Base-by-base conservation (phyloP, 2,888 invertebrate species). In the Standfussiana lucernea region DNA sequence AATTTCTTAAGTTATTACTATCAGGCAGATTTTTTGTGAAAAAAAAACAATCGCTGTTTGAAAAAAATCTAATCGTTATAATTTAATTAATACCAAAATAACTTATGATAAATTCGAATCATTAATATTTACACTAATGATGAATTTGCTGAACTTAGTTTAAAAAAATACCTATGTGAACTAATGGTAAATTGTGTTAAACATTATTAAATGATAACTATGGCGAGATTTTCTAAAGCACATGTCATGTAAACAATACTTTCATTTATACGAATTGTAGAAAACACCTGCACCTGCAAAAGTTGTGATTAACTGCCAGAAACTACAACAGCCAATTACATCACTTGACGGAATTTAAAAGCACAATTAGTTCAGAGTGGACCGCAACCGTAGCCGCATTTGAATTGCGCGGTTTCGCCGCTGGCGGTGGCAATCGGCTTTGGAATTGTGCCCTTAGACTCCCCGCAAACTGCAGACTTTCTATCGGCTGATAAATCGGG, bases 41-140 rank as follows among this genome's bases (percentile, higher is more conserved):
- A 24, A 61, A 11, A 10, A 35, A 28, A 15, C 10, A 59, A 37
- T 37, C 24, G 47, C 18, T 45, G 45, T 15, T 15, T 5, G 32
- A 28, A 32, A 15, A 61, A 6, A 45, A 45, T 1, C 0, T 1
- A 61, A 35, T 37, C 24, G 37, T 37, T 1, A n/a, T 62, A 7
- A 62, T 37, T 53, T 50, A 28, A 66, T 75, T 18, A n/a, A 62
- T 15, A 62, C 21, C 21, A 77, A 67, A 66, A 59, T 40, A 66
- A 18, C 18, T 18, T 47, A 66, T 5, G 15, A 18, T 40, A n/a
- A 21, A 53, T 28, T 47, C 45, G 24, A 77, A 68, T 32, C 37
- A 13, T 47, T 77, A 37, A 47, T 77, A 64, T 77, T 69, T 77
- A 77, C 59, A 77, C 35, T 15, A 1, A 53, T 37, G 24, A 28